Evolutionary conservation across 2,888 invertebrate species (phyloP).

Genomic region (Thereva nobilitata): DNA sequence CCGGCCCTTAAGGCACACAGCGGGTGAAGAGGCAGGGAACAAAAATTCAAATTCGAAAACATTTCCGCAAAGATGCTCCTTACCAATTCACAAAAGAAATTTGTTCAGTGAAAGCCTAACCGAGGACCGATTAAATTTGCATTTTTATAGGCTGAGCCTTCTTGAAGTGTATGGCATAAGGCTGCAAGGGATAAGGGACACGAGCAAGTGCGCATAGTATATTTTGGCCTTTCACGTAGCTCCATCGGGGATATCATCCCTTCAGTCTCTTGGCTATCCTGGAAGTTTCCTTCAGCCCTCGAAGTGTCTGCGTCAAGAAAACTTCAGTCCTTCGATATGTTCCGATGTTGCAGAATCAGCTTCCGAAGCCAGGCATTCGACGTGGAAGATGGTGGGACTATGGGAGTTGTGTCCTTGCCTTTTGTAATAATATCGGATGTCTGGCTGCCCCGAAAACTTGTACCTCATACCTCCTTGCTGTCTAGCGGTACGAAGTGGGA

Average conservation of each 20-base stretch:
- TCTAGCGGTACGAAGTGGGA: constrained; percentile 5
- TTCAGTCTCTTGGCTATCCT: neutral
- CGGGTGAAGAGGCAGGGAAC: neutral
- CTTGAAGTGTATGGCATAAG: neutral
- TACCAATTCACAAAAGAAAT: constrained; percentile 29
- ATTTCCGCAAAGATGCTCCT: constrained; percentile 29
- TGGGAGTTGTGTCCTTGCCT: too few species aligned
- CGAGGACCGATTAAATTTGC: constrained; percentile 36
- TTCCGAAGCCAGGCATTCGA: neutral
- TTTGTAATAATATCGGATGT: neutral
- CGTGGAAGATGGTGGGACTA: neutral
- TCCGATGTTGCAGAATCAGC: constrained; percentile 9
- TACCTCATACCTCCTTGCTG: constrained; percentile 2
- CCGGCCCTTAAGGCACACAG: neutral
- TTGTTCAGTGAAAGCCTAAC: constrained; percentile 23
- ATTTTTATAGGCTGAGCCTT: constrained; percentile 28
- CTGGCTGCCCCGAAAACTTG: constrained; percentile 2
- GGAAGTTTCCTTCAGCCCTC: neutral
- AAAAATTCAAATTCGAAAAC: constrained; percentile 29
- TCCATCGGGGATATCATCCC: neutral
- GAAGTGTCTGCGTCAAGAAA: constrained; percentile 1
- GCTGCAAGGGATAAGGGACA: constrained; percentile 11
- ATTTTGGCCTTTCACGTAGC: neutral
- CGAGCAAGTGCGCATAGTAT: constrained; percentile 18
- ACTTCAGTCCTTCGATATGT: constrained; percentile 2